Evolutionary conservation across 2,113 vertebrate genomes (phyloP), one percentile per base, ranked within the genome.

Genomic region (Rhinogobius similis): DNA sequence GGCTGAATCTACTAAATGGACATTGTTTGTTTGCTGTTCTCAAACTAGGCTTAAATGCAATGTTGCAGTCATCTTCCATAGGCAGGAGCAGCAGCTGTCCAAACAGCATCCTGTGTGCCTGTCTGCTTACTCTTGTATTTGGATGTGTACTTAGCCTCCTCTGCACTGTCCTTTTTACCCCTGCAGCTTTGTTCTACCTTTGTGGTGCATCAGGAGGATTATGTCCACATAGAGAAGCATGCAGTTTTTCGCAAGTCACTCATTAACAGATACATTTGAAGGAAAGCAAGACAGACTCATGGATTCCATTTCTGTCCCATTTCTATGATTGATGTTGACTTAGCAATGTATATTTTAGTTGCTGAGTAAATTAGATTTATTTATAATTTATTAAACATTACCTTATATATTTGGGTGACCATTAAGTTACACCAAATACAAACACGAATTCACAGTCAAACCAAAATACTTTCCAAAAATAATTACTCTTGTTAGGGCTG

Each of bases 61-160:
- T 87, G 86, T 87, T 70, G 86, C 74, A 72, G 87, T 87, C 79
- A 90, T 88, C 85, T 86, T 83, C 82, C 86, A 89, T 86, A 78
- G 67, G 85, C 78, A 43, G 82, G 69, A 87, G 83, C 82, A 88
- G 74, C 92, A 93, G 93, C 93, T 93, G 93, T 92, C 87, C 90
- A 93, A 92, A 93, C 91, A 93, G 78, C 82, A 73, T 88, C 75
- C 18, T 88, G 86, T 86, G 79, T 92, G 92, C 91, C 77, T 80
- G 90, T 82, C 89, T 88, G 87, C 86, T 90, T 89, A 89, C 89
- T 90, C 88, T 85, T 82, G 77, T 85, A 86, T 88, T 88, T 87
- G 82, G 79, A 83, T 92, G 92, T 93, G 91, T 92, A 80, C 91
- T 92, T 91, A 92, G 87, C 84, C 89, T 89, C 85, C 77, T 81